Evolutionary conservation across 2,888 invertebrate species (phyloP).

Genomic region (Ormyrus rosae): DNA sequence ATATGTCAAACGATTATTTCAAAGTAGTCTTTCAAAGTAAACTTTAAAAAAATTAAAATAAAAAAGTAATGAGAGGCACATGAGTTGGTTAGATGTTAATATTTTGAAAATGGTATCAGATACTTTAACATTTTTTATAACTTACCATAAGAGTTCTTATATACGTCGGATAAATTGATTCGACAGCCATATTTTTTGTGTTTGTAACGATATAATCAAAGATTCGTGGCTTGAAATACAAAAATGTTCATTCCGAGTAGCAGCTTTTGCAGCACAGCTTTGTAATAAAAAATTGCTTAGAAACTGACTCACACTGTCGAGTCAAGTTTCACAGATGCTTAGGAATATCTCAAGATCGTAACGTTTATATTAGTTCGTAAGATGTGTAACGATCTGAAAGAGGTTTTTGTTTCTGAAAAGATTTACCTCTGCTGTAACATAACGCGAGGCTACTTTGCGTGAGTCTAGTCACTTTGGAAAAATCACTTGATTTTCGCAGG

Average conservation of each 20-base stretch:
- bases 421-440: slow-evolving; percentile 46
- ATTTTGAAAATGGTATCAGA: too few relatives aligned
- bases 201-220: slow-evolving; percentile 43
- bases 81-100: too few relatives aligned
- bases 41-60: too few relatives aligned
- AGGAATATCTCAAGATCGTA: slow-evolving; percentile 1
- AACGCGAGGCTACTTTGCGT: slow-evolving; percentile 45
- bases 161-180: slow-evolving; percentile 5
- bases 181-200: slow-evolving; percentile 30
- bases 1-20: too few relatives aligned
- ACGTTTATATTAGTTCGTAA: slow-evolving; percentile 21
- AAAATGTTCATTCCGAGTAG: slow-evolving; percentile 19
- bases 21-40: too few relatives aligned
- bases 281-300: slow-evolving; percentile 37
- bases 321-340: slow-evolving; percentile 23
- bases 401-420: slow-evolving; percentile 11
- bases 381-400: slow-evolving; percentile 7
- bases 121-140: slow-evolving; percentile 1
- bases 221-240: slow-evolving; percentile 14
- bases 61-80: too few relatives aligned
- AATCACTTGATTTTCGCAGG: slow-evolving; percentile 21
- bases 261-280: slow-evolving; percentile 35
- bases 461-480: slow-evolving; percentile 51
- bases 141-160: slow-evolving; percentile 9
- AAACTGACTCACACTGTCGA: slow-evolving; percentile 6